Percentiles rank a stretch among this genome's conserved stretches.
Evolutionary conservation across 1,140 invertebrate genomes (phyloP).

Genomic region (Penaeus chinensis): DNA sequence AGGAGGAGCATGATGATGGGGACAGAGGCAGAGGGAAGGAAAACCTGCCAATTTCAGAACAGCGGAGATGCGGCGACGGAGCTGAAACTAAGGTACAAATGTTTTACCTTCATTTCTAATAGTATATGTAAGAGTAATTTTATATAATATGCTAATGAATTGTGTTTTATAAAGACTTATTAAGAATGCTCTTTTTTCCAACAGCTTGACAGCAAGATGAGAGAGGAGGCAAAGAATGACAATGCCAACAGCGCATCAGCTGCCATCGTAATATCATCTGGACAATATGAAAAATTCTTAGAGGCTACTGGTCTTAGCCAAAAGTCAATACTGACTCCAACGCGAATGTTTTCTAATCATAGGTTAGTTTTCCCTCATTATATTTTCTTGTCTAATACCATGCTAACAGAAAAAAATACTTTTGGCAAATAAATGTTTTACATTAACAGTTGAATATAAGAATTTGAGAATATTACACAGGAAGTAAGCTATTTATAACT

Average conservation of each 20-base stretch:
- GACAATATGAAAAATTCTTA: conserved; percentile 79
- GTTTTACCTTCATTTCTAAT: conserved; percentile 33
- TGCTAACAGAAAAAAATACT: neutral
- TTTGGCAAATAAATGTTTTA: too few relatives aligned
- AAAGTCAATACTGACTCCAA: conserved; percentile 82
- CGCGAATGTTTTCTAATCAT: conserved; percentile 79
- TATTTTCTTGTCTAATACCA: neutral
- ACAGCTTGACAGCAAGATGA: neutral
- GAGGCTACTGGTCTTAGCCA: conserved; percentile 84
- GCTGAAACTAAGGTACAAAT: conserved; percentile 60
- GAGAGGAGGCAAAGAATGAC: neutral
- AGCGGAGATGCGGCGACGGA: conserved; percentile 60
- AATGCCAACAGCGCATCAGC: neutral
- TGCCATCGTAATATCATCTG: neutral
- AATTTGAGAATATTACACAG: too few relatives aligned
- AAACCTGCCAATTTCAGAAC: conserved; percentile 47
- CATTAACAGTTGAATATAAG: too few relatives aligned
- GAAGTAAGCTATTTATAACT: too few relatives aligned
- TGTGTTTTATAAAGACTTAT: too few relatives aligned
- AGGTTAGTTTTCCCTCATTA: conserved; percentile 69
- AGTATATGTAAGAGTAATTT: neutral
- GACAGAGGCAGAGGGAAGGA: conserved; percentile 73
- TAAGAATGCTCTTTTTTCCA: neutral
- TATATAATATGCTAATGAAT: too few relatives aligned
- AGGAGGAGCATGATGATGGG: conserved; percentile 70